Conservation (phyloP, 2,797 vertebrate genomes). For the Pampus argenteus region DNA sequence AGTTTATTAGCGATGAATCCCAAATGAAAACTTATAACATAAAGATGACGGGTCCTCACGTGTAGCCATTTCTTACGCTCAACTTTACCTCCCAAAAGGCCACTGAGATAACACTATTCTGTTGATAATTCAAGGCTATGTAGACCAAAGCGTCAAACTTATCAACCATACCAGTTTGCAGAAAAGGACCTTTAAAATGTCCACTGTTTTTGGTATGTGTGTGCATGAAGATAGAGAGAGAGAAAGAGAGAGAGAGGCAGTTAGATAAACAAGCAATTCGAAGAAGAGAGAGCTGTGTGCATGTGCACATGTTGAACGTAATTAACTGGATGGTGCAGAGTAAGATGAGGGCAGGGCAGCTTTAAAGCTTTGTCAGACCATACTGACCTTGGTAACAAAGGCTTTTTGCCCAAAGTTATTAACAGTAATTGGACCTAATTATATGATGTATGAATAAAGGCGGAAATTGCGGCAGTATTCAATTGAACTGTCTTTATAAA, state of each 20-base stretch:
- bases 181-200: conserved; percentile 42
- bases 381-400: conserved; percentile 78
- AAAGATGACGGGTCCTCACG: neutral
- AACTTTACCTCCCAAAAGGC: conserved; percentile 34
- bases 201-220: conserved; percentile 23
- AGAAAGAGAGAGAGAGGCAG: conserved; percentile 1
- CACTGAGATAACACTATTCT: conserved; percentile 18
- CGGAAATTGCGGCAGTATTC: conserved; percentile 70
- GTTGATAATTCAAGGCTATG: conserved; percentile 30
- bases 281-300: neutral
- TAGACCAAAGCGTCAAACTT: conserved; percentile 15
- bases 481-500: conserved; percentile 63
- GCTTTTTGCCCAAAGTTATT: conserved; percentile 71
- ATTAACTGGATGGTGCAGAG: conserved; percentile 67
- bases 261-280: neutral
- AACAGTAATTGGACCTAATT: conserved; percentile 80
- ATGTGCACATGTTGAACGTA: conserved; percentile 55
- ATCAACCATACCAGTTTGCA: conserved; percentile 37
- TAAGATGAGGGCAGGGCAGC: conserved; percentile 55
- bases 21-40: conserved; percentile 14
- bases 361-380: conserved; percentile 73
- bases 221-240: conserved; percentile 26
- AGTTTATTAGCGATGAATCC: conserved; percentile 38
- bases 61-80: conserved; percentile 16
- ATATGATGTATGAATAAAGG: conserved; percentile 71